Evolutionary conservation across 2,113 vertebrate species (phyloP), one percentile per base, ranked within the genome.

Genomic region (Cardinalis cardinalis): DNA sequence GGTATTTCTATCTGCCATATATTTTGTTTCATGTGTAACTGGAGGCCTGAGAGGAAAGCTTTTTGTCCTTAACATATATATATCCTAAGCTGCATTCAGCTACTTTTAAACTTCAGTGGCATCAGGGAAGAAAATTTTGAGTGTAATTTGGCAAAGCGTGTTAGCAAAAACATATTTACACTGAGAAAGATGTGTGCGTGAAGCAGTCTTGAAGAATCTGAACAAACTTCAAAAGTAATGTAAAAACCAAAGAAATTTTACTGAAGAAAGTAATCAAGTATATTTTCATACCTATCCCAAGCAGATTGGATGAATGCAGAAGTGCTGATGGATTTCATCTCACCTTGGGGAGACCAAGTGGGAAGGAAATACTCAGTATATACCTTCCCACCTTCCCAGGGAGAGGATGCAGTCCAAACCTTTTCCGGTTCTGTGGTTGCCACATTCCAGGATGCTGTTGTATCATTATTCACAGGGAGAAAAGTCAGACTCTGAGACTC

Each of bases 151-250:
- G 24, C 31, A 58, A 61, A 88, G 5, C 3, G 14, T 15, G 2
- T 32, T 38, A 59, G 7, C 32, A 49, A 82, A 75, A 82, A 1
- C 4, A 28, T 15, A 12, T 52, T 65, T 76, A 56, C 38, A 56
- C 9, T 31, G 28, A 63, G 40, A 88, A 75, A 1, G 1, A 70
- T 38, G 14, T 0, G 0, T 55, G 8, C 2, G 10, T 65, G 20
- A 83, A 80, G 53, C 19, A 51, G 43, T 76, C 25, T 51, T 72
- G 43, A 73, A 82, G 44, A 85, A 79, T 38, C n/a, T 72, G 59
- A 76, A 23, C 24, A 61, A 60, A 56, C 15, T 66, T 75, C 29
- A 26, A 38, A 78, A 79, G 29, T 20, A 58, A 72, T 5, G 3
- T 56, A 61, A 72, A 52, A 58, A 40, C 20, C 11, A n/a, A 75